A percentile compares a stretch with the other conserved stretches of the same genome.
phyloP scores from a whole-genome alignment of 2,113 vertebrate genomes.

The Pangasianodon hypophthalmus region DNA sequence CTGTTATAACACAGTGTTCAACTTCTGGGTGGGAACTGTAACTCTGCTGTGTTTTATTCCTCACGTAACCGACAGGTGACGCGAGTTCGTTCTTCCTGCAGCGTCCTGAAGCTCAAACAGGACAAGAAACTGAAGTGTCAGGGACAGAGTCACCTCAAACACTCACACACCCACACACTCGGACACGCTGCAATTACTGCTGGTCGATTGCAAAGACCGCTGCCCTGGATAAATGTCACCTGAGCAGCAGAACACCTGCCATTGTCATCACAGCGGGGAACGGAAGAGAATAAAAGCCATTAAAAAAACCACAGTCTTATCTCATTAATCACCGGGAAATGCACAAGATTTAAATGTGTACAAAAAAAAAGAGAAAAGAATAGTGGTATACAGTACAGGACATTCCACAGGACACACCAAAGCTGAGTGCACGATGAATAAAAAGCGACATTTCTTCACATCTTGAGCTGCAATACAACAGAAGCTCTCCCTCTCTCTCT shows the following conservation, averaged over 20 bases:
- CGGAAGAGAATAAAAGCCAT: not conserved
- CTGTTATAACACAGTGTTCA: not conserved
- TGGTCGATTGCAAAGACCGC: not conserved
- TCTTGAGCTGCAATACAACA: conserved; percentile 43
- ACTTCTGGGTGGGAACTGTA: too few species aligned
- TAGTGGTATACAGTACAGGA: conserved; percentile 39
- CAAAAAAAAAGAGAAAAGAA: not conserved
- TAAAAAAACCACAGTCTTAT: not conserved
- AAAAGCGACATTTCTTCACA: conserved; percentile 44
- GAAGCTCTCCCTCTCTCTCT: conserved; percentile 21
- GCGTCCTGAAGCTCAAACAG: not conserved
- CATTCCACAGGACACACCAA: conserved; percentile 58
- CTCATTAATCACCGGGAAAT: conserved; percentile 10
- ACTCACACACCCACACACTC: not conserved
- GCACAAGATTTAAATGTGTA: conserved; percentile 17
- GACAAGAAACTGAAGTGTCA: not conserved
- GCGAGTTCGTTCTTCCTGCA: not conserved
- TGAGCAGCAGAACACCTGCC: conserved; percentile 39
- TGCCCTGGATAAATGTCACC: conserved; percentile 20
- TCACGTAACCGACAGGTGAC: not conserved
- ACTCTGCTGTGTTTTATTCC: not conserved
- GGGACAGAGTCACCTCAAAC: not conserved
- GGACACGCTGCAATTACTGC: not conserved
- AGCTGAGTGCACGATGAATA: conserved; percentile 58
- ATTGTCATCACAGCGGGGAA: not conserved